Conservation (phyloP, 2,888 invertebrate genomes). For the Poecilobothrus nobilitatus region DNA sequence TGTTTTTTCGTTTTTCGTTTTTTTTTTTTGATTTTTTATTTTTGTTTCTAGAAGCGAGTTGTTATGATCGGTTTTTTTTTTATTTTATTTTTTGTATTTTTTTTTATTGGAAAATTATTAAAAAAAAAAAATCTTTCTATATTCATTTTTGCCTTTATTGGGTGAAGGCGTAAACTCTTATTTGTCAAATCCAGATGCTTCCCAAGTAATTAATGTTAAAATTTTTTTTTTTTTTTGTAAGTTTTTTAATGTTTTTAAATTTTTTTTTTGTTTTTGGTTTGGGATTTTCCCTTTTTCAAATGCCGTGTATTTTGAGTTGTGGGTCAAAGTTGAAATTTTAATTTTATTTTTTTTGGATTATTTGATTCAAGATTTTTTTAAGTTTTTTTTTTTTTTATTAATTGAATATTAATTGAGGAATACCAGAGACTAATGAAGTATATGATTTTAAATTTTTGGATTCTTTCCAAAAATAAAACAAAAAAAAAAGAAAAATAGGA, state of each 20-base stretch:
- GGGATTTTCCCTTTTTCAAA: neutral
- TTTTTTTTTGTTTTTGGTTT: neutral
- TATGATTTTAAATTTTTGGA: too few species aligned
- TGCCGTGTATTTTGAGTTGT: neutral
- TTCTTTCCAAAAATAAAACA: too few species aligned
- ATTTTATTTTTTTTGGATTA: neutral
- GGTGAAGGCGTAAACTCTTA: neutral
- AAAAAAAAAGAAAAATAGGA: too few species aligned
- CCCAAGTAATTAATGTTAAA: neutral
- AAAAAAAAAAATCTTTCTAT: neutral
- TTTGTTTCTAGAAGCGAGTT: neutral
- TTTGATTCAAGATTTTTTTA: neutral
- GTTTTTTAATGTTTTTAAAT: too few species aligned
- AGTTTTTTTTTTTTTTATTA: neutral
- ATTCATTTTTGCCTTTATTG: neutral
- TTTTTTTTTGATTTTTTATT: neutral
- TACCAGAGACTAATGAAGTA: too few species aligned
- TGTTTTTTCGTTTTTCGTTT: too few species aligned
- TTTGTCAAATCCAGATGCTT: conserved; percentile 1
- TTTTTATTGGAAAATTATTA: neutral
- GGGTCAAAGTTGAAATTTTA: neutral
- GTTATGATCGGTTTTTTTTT: neutral
- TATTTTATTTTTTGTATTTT: neutral
- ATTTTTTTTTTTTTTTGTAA: neutral
- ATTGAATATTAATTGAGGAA: neutral